Evolutionary conservation across 2,888 invertebrate genomes (phyloP).

Genomic region (Eupithecia vulgata): DNA sequence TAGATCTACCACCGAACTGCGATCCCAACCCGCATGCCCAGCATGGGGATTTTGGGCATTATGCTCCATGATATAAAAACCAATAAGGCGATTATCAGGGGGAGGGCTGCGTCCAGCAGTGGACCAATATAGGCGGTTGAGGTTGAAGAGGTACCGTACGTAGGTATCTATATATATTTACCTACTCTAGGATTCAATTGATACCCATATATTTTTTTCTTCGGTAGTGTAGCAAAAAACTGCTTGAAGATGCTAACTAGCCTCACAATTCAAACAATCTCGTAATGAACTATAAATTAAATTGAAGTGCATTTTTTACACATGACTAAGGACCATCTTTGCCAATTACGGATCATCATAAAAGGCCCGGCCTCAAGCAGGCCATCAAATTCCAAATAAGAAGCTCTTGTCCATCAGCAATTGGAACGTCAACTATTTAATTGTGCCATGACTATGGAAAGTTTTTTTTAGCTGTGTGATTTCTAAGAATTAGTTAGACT

Average conservation of each 20-base stretch:
- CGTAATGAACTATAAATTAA: slow-evolving; percentile 18
- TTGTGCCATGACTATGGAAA: slow-evolving; percentile 2
- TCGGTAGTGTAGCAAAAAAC: not conserved
- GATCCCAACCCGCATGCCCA: no score
- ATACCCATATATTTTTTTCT: no score
- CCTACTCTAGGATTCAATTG: no score
- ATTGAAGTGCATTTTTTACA: slow-evolving; percentile 35
- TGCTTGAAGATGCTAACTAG: not conserved
- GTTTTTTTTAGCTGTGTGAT: not conserved
- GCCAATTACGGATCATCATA: slow-evolving; percentile 13
- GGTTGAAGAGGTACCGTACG: no score
- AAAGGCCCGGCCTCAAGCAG: slow-evolving; percentile 24
- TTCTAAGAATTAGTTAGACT: not conserved
- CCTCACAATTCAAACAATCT: slow-evolving; percentile 11
- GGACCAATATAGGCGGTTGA: no score
- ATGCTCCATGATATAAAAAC: no score
- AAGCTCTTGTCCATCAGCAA: slow-evolving; percentile 15
- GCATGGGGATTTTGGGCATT: no score
- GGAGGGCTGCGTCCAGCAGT: no score
- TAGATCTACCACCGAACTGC: no score
- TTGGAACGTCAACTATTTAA: not conserved
- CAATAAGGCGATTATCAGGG: no score
- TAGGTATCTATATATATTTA: no score
- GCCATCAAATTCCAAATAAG: slow-evolving; percentile 7
- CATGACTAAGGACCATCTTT: slow-evolving; percentile 24